Conservation (phyloP, 2,888 invertebrate species). For the Chymomyza procnemis region DNA sequence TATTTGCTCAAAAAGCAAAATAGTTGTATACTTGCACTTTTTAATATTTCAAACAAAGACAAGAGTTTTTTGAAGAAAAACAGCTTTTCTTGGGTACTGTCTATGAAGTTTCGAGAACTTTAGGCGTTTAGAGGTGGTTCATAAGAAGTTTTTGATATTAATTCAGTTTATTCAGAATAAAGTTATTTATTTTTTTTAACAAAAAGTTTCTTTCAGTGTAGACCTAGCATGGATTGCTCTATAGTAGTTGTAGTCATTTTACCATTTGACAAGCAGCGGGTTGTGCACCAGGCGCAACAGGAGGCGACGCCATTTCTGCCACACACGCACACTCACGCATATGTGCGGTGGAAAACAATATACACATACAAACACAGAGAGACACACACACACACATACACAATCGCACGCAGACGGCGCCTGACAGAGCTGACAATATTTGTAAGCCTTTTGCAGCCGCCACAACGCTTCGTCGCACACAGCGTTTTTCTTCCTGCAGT, state of each 20-base stretch:
- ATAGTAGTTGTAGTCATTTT: conserved; percentile 13
- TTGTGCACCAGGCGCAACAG: conserved; percentile 56
- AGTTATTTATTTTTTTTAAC: too few species aligned
- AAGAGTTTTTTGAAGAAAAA: too few species aligned
- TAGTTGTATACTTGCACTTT: too few species aligned
- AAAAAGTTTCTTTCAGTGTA: background rate
- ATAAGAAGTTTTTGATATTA: too few species aligned
- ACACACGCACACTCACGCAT: conserved; percentile 8
- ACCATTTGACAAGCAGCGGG: conserved; percentile 17
- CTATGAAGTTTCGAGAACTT: too few species aligned
- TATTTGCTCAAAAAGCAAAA: too few species aligned
- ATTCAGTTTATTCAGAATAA: too few species aligned
- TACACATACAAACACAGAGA: background rate
- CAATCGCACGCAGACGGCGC: conserved; percentile 31
- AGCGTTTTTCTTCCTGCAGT: background rate
- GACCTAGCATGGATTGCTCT: conserved; percentile 33
- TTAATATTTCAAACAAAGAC: too few species aligned
- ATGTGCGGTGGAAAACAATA: background rate
- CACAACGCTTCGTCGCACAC: background rate
- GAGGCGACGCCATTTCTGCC: conserved; percentile 48
- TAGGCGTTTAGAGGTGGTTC: too few species aligned
- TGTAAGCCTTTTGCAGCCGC: conserved; percentile 47
- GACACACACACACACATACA: conserved; percentile 14
- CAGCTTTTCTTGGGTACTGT: too few species aligned
- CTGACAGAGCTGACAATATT: conserved; percentile 36